Base-by-base conservation (phyloP, 2,888 invertebrate genomes). In the Nemotelus nigrinus region DNA sequence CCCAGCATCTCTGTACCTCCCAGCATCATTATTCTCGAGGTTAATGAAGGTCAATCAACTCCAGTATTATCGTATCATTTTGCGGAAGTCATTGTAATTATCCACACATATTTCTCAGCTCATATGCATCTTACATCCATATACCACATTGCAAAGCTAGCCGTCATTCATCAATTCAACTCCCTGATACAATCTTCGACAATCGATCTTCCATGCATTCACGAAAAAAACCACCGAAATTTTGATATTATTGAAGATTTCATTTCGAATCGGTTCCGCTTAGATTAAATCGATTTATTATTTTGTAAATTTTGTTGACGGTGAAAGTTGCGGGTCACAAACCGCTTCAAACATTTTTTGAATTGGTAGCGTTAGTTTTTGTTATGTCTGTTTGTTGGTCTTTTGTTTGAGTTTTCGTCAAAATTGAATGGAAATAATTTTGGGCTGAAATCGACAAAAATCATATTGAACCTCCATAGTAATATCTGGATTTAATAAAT, bases 261-360 rank as follows among this genome's bases (percentile, higher is more conserved):
- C 48, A 53, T 53, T 8, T 71, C 41, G 25, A 55, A 39, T 71
- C 57, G 43, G 53, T 55, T 53, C 50, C 68, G 55, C 70, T 71
- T 71, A 55, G 55, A 43, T 71, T 71, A 5, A 45, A 55, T 53
- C 55, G 57, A 71, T 71, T 53, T 44, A n/a, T 48, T 25, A 25
- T 41, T 68, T 68, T 25, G 68, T 48, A 47, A 25, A 68, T 71
- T 71, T 71, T 10, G 55, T 53, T 55, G 70, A 53, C 41, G 55
- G 70, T 55, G 70, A 71, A 71, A 71, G 70, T 71, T 71, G 25
- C 57, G 48, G 70, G 70, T 55, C 55, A 47, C 10, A 43, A 8
- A 41, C 55, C 55, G 70, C 70, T 53, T 25, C 57, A 55, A 57
- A 55, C 70, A 39, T 41, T 55, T 43, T 25, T 25, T 25, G 25